phyloP scores from a whole-genome alignment of 2,888 invertebrate genomes.

The Lomographa bimaculata region DNA sequence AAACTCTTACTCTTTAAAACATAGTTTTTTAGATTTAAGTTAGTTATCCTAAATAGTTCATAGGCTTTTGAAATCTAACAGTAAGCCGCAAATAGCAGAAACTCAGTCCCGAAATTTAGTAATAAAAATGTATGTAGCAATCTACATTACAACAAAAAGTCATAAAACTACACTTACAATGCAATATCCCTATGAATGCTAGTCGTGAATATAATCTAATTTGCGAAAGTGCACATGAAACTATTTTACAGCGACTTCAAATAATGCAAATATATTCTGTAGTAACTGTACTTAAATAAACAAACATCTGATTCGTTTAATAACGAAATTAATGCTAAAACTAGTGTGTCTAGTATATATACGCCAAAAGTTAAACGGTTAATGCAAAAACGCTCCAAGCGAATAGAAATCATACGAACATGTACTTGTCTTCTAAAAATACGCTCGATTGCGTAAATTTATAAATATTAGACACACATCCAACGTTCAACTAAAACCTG shows the following conservation, averaged over 20 bases:
- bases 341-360: too few relatives aligned
- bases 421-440: slow-evolving; percentile 1
- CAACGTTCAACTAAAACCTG: slow-evolving; percentile 12
- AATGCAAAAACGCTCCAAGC: too few relatives aligned
- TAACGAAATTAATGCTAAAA: too few relatives aligned
- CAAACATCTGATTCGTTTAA: too few relatives aligned
- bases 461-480: too few relatives aligned
- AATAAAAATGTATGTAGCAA: slow-evolving; percentile 2
- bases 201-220: not conserved
- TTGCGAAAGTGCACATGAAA: slow-evolving; percentile 5
- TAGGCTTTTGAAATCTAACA: slow-evolving; percentile 5
- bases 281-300: too few relatives aligned
- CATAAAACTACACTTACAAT: slow-evolving; percentile 4
- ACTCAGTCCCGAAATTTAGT: slow-evolving; percentile 16
- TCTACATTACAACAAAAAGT: slow-evolving; percentile 3
- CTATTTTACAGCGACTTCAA: slow-evolving; percentile 12
- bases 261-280: too few relatives aligned
- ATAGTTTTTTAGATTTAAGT: slow-evolving; percentile 1
- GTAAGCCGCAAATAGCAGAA: slow-evolving; percentile 9
- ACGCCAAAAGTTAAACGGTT: too few relatives aligned
- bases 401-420: too few relatives aligned
- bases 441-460: slow-evolving; percentile 8
- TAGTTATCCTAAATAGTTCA: slow-evolving; percentile 7
- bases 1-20: slow-evolving; percentile 13
- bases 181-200: slow-evolving; percentile 2